Evolutionary conservation across 2,797 vertebrate genomes (phyloP).

Genomic region (Crax fasciolata): DNA sequence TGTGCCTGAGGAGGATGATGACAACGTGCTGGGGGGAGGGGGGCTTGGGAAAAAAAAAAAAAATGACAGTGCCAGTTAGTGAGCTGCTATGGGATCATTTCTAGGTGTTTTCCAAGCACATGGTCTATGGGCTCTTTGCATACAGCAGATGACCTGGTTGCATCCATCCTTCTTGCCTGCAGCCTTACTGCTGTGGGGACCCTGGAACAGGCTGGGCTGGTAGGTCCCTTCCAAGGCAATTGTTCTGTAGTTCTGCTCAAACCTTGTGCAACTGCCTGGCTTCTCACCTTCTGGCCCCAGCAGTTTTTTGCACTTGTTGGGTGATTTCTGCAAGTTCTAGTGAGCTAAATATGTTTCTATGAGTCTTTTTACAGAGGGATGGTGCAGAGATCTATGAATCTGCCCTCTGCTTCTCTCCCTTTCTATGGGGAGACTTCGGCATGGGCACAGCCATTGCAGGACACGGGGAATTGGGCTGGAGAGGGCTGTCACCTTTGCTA

Average conservation of each 20-base stretch:
- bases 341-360: too few relatives aligned
- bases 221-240: neutral
- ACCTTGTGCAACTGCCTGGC: neutral
- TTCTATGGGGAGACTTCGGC: neutral
- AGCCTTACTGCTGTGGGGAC: neutral
- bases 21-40: slow-evolving; percentile 6
- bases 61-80: slow-evolving; percentile 36
- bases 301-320: neutral
- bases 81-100: slow-evolving; percentile 44
- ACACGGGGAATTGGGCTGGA: neutral
- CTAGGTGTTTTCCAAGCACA: slow-evolving; percentile 36
- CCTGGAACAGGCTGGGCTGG: neutral
- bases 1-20: slow-evolving; percentile 54
- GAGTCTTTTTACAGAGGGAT: neutral
- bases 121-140: neutral
- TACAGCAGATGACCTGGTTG: fast-evolving
- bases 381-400: neutral
- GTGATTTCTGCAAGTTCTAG: neutral
- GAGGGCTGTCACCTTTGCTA: neutral
- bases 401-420: neutral
- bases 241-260: neutral
- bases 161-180: neutral
- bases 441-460: neutral
- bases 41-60: slow-evolving; percentile 33
- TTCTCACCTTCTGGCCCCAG: neutral